phyloP scores from a whole-genome alignment of 2,113 vertebrate species.

The Rhea pennata region DNA sequence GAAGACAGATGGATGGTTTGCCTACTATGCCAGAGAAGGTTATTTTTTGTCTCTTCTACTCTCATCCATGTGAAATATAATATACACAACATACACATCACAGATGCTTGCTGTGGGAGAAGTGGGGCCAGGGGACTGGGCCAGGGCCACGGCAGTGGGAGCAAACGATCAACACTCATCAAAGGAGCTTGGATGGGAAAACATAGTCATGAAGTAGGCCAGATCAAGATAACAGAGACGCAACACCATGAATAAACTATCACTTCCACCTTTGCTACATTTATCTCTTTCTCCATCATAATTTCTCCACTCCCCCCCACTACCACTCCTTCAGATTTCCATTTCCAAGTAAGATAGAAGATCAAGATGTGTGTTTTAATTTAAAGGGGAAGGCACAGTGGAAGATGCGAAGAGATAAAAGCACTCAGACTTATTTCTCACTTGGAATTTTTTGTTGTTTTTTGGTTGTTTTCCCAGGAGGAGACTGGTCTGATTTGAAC shows the following conservation, averaged over 20 bases:
- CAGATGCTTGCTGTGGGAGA: constrained; percentile 65
- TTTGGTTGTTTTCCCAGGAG: background rate
- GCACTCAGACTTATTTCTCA: background rate
- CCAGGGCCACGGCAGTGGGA: constrained; percentile 67
- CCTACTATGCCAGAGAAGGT: constrained; percentile 44
- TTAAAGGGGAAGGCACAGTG: constrained; percentile 26
- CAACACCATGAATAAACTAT: constrained; percentile 64
- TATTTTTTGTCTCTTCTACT: constrained; percentile 60
- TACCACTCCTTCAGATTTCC: constrained; percentile 58
- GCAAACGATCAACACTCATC: constrained; percentile 75
- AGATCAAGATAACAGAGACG: constrained; percentile 63
- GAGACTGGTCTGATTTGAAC: background rate
- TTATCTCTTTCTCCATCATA: constrained; percentile 59
- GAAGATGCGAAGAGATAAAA: constrained; percentile 30
- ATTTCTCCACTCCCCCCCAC: constrained; percentile 58
- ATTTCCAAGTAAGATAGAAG: constrained; percentile 52
- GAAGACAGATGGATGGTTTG: constrained; percentile 71
- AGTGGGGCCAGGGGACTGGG: constrained; percentile 79
- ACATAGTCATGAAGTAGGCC: constrained; percentile 50
- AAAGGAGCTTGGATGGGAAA: constrained; percentile 45
- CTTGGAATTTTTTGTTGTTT: background rate
- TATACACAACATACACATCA: constrained; percentile 10
- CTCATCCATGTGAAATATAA: constrained; percentile 45
- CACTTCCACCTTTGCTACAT: constrained; percentile 65
- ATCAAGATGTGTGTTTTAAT: constrained; percentile 22